These are phyloP conservation scores for Ciconia stormi DNA, from an alignment of 2,113 vertebrate species.

Conservation along the genomic window DNA sequence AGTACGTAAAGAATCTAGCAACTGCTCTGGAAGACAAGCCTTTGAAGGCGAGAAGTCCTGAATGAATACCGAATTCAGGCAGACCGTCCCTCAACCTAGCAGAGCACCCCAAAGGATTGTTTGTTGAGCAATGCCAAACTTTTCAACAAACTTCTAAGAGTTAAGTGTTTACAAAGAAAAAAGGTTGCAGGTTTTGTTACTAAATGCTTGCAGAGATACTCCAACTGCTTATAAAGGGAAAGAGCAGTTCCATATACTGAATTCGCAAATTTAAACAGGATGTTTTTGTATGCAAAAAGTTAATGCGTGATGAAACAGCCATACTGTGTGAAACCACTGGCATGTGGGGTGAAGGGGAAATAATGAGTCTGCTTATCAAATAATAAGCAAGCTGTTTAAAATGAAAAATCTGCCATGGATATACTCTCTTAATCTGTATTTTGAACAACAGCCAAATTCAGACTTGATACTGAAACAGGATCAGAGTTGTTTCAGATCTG, in stretches of 20 bases:
- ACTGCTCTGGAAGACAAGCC: neutral
- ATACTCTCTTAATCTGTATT: neutral
- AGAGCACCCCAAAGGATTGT: neutral
- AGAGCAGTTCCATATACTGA: neutral
- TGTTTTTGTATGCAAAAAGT: neutral
- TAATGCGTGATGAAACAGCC: fast-evolving
- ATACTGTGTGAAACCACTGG: neutral
- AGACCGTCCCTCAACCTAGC: neutral
- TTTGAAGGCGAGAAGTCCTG: neutral
- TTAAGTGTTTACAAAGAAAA: neutral
- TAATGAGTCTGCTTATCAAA: neutral
- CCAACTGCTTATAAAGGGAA: neutral
- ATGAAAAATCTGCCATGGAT: neutral
- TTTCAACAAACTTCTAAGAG: neutral
- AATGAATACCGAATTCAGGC: neutral
- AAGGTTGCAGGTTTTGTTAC: neutral
- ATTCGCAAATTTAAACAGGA: neutral
- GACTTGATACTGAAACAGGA: neutral
- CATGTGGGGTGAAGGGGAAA: neutral
- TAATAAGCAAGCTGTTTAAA: neutral
- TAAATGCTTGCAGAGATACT: neutral
- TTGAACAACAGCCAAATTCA: neutral
- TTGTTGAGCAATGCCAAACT: neutral
- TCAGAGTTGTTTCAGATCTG: neutral
- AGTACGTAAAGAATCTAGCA: neutral